Conservation (phyloP, 1,140 invertebrate species). For the Zophobas morio region DNA sequence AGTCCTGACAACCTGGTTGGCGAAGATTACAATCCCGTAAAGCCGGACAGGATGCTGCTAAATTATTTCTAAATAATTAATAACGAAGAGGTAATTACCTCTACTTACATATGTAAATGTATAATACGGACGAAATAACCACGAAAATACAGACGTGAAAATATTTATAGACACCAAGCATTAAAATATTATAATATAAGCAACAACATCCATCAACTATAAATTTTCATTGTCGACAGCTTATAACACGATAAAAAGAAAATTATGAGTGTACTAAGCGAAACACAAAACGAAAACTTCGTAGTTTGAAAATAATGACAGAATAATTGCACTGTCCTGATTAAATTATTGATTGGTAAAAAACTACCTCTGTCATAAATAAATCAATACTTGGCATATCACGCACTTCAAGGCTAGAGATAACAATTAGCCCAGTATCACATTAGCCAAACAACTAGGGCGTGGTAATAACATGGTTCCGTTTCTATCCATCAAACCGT, state of each 20-base stretch:
- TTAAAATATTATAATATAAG: no score
- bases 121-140: no score
- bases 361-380: slow-evolving; percentile 28
- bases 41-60: not conserved
- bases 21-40: slow-evolving; percentile 14
- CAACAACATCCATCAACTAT: no score
- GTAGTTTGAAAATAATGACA: not conserved
- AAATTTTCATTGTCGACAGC: no score
- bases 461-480: slow-evolving; percentile 42
- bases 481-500: slow-evolving; percentile 15
- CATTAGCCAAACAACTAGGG: slow-evolving; percentile 45
- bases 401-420: slow-evolving; percentile 43
- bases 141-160: no score
- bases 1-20: not conserved
- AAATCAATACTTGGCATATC: slow-evolving; percentile 44
- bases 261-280: no score
- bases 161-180: no score
- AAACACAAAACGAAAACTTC: not conserved
- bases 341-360: slow-evolving; percentile 42
- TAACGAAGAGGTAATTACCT: not conserved
- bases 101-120: not conserved
- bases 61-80: slow-evolving; percentile 30
- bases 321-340: slow-evolving; percentile 19
- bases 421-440: slow-evolving; percentile 28
- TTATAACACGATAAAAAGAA: no score